Base-by-base conservation (phyloP, 2,888 invertebrate genomes). In the Nycteola revayana region DNA sequence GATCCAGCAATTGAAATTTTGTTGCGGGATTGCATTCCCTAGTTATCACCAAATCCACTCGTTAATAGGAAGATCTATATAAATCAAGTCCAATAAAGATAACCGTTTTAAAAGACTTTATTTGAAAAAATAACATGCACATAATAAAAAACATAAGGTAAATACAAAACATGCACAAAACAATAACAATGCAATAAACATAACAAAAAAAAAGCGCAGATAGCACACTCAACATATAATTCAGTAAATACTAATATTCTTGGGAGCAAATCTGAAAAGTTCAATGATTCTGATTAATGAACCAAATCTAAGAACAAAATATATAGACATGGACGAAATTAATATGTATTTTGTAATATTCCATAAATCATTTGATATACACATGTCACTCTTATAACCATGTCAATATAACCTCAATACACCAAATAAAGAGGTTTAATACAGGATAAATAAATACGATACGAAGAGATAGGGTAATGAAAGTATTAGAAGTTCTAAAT, bases 201-300 rank as follows among this genome's bases (percentile, higher is more conserved):
- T n/a, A 36, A 25, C 20, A 46, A 41, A 35, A 36, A 26, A 23
- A 47, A 42, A 50, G 46, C 53, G 47, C 25, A 47, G 31, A 35
- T 41, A 42, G 36, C 36, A 35, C 35, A 38, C 25, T 46, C 36
- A 32, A 28, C 28, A 36, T 38, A 11, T 34, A 37, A 35, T 50
- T 79, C 70, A 88, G 65, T 70, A 88, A 61, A 88, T 88, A 61
- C 84, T 87, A 66, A 88, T 81, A 73, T 87, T 87, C 80, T 87
- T 87, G 60, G 88, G 88, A 53, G 79, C 87, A 66, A 88, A 88
- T 86, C 88, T 88, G 88, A 57, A 84, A 85, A 62, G 54, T 56
- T 50, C n/a, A 54, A 59, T 44, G 14, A 14, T 30, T 8, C 23
- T 21, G 25, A 41, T 57, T 52, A 53, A 34, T 38, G 28, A 37